Evolutionary conservation across 2,797 vertebrate species (phyloP).

Genomic region (Halcyon leucocephala): DNA sequence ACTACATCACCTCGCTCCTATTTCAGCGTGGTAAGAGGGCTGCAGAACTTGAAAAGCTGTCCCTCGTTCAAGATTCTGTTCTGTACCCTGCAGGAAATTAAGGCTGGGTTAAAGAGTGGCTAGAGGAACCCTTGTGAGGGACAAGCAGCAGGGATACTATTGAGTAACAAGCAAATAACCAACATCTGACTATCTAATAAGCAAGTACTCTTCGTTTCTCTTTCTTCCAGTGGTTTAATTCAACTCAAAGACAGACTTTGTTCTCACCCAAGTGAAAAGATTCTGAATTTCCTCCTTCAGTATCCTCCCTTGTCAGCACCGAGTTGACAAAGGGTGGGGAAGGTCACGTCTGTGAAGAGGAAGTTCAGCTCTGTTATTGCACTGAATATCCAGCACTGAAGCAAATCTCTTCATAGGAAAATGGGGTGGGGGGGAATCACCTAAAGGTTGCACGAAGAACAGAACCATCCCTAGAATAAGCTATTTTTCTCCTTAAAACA

Average conservation of each 20-base stretch:
- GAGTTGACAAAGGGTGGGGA: constrained; percentile 24
- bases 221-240: neutral
- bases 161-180: neutral
- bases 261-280: neutral
- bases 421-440: neutral
- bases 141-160: neutral
- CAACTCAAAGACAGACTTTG: neutral
- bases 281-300: neutral
- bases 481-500: neutral
- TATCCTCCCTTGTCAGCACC: neutral
- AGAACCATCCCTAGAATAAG: neutral
- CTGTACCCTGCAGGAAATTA: neutral
- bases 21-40: neutral
- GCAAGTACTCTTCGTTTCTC: neutral
- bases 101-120: neutral
- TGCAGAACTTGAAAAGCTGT: neutral
- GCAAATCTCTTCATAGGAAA: neutral
- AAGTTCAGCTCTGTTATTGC: neutral
- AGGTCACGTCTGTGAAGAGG: neutral
- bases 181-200: neutral
- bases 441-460: neutral
- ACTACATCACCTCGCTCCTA: accelerated
- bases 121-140: neutral
- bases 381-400: neutral
- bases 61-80: neutral